A percentile compares a stretch with the other conserved stretches of the same genome.
These are phyloP conservation scores for Podarcis siculus DNA, from an alignment of 2,797 vertebrate species.

Conservation along the genomic window DNA sequence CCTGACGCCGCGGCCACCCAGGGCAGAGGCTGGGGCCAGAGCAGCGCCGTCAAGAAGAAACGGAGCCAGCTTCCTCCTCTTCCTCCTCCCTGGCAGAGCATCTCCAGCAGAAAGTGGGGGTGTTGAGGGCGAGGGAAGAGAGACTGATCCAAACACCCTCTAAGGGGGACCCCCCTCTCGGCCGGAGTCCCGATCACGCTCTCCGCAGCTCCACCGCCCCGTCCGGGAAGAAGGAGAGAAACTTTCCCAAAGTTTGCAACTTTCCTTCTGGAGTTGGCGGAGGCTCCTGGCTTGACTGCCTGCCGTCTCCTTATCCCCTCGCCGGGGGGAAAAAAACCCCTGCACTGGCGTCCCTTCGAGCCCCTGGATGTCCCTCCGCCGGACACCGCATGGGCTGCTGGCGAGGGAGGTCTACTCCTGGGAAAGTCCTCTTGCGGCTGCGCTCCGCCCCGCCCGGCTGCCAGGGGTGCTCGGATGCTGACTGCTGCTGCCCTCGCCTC, in stretches of 20 bases:
- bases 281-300: background rate
- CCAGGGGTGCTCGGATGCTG: background rate
- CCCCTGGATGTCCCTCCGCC: background rate
- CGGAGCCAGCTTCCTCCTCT: constrained; percentile 20
- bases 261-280: background rate
- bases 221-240: background rate
- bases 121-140: background rate
- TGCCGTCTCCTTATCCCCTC: too few relatives aligned
- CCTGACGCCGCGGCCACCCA: constrained; percentile 31
- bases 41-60: constrained; percentile 36
- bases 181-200: background rate
- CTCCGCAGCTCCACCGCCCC: background rate
- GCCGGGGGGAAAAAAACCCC: background rate
- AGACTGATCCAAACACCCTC: background rate
- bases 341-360: background rate
- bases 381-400: background rate
- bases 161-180: too few relatives aligned
- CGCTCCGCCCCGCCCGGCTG: background rate
- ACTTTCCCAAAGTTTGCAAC: constrained; percentile 35
- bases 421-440: background rate
- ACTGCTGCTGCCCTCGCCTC: background rate
- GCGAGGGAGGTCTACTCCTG: background rate
- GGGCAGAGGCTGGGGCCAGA: constrained; percentile 22
- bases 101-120: constrained; percentile 34
- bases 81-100: constrained; percentile 38